These are phyloP conservation scores for Mus spretus DNA, from an alignment of 2,797 vertebrate genomes.

Conservation along the genomic window DNA sequence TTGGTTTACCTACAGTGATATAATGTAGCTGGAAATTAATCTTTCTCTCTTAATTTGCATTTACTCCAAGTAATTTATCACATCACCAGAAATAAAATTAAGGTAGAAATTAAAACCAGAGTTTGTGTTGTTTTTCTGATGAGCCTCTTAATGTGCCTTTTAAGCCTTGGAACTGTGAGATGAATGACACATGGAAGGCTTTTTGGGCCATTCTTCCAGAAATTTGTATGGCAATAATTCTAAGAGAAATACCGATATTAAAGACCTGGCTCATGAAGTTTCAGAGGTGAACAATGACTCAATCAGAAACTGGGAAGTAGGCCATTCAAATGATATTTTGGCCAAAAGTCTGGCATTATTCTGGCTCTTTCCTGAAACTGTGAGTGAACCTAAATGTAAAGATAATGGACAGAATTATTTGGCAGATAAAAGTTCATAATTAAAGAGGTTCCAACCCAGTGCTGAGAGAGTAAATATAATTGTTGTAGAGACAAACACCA, in stretches of 20 bases:
- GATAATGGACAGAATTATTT: neutral
- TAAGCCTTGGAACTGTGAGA: neutral
- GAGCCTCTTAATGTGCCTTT: neutral
- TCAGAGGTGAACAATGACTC: neutral
- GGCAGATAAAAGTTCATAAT: neutral
- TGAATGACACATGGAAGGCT: neutral
- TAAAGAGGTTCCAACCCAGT: neutral
- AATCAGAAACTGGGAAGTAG: neutral
- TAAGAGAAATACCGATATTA: neutral
- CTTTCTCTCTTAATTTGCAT: neutral
- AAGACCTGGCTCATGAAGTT: neutral
- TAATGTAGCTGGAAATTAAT: neutral
- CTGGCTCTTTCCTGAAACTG: neutral
- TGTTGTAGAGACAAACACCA: neutral
- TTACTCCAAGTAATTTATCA: neutral
- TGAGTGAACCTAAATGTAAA: neutral
- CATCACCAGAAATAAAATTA: neutral
- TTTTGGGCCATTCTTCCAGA: neutral
- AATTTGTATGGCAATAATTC: neutral
- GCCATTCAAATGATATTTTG: neutral
- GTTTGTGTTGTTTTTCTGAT: neutral
- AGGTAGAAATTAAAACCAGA: neutral
- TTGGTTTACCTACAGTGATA: neutral
- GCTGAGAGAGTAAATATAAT: neutral
- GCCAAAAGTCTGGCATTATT: neutral